phyloP scores from a whole-genome alignment of 2,113 vertebrate species.

The Microtus richardsoni region DNA sequence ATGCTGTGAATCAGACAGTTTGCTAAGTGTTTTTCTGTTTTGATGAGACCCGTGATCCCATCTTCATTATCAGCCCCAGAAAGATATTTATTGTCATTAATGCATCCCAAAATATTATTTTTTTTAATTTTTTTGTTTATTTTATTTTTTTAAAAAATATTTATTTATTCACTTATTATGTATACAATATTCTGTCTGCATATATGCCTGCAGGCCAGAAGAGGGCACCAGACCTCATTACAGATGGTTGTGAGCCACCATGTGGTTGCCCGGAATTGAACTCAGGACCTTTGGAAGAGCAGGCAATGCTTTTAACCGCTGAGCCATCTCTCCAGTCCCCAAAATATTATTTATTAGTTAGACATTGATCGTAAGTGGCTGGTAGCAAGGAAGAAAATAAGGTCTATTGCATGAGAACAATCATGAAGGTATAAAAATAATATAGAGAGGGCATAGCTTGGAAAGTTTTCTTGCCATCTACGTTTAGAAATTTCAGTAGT shows the following conservation, averaged over 20 bases:
- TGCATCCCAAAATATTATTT: no score
- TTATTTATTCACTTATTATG: no score
- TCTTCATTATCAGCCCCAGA: background rate
- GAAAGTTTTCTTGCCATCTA: background rate
- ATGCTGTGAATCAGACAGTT: background rate
- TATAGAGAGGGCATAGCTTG: background rate
- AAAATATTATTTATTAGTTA: background rate
- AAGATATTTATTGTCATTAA: slow-evolving; percentile 26
- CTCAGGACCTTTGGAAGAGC: no score
- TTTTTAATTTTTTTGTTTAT: no score
- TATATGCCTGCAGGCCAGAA: no score
- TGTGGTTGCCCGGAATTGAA: no score
- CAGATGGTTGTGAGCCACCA: no score
- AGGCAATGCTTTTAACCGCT: no score
- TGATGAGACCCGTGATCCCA: background rate
- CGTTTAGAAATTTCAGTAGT: background rate
- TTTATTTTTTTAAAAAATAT: no score
- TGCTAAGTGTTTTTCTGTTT: background rate
- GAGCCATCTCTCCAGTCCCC: no score
- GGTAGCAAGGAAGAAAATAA: background rate
- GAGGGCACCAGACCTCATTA: no score
- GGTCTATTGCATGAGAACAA: background rate
- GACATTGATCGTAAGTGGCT: background rate
- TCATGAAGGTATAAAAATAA: background rate
- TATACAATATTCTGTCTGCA: no score